A percentile compares a stretch with the other conserved stretches of the same genome.
Conservation (phyloP, 2,888 invertebrate species). For the Drosophila pegasa region DNA sequence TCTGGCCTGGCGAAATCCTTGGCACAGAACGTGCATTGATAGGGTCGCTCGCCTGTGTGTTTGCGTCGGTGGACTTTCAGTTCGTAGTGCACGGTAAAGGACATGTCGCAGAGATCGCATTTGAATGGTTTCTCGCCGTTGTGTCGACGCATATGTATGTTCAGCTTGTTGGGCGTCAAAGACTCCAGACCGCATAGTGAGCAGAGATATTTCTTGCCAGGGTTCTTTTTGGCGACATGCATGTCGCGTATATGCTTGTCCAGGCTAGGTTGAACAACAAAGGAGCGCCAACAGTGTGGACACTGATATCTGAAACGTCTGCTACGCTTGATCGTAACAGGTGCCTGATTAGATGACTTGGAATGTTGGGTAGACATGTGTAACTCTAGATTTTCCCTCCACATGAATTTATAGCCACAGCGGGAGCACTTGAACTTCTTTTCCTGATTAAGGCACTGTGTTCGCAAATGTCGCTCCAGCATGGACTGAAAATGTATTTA, state of each 20-base stretch:
- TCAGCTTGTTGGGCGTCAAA: conserved; percentile 87
- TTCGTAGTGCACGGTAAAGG: conserved; percentile 88
- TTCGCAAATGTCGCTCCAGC: conserved; percentile 86
- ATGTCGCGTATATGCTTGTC: conserved; percentile 72
- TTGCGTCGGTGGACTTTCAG: conserved; percentile 87
- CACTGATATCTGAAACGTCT: conserved; percentile 86
- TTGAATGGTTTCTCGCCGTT: conserved; percentile 89
- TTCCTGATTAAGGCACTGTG: conserved; percentile 81
- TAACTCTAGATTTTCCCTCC: conserved; percentile 80
- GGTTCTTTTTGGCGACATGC: conserved; percentile 69
- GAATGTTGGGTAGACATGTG: conserved; percentile 73
- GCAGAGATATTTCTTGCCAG: conserved; percentile 84
- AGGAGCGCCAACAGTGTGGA: conserved; percentile 87
- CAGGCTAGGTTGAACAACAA: conserved; percentile 67
- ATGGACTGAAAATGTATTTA: conserved; percentile 62
- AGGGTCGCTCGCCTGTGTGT: conserved; percentile 88
- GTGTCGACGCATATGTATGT: conserved; percentile 89
- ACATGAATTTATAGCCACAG: conserved; percentile 83
- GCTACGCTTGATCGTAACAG: conserved; percentile 84
- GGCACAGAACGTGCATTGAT: conserved; percentile 82
- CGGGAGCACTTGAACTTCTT: conserved; percentile 79
- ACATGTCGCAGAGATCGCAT: conserved; percentile 88
- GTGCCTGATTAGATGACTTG: conserved; percentile 60
- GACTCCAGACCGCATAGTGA: conserved; percentile 87
- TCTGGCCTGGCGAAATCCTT: conserved; percentile 87